A percentile compares a stretch with the other conserved stretches of the same genome.
Conservation (phyloP, 1,140 invertebrate species). For the Helicoverpa armigera region DNA sequence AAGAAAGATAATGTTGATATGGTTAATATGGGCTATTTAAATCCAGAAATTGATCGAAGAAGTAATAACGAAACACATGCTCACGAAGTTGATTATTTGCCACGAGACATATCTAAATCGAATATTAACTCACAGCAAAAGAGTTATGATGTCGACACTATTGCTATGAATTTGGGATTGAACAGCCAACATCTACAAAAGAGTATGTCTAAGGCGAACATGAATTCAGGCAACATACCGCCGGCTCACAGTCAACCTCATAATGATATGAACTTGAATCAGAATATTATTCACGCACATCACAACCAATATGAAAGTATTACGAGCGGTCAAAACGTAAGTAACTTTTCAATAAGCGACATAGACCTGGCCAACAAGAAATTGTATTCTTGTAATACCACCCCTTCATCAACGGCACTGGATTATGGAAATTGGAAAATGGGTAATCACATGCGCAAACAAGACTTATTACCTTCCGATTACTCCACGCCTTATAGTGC, state of each 20-base stretch:
- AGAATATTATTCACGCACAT: constrained; percentile 73
- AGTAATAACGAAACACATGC: constrained; percentile 57
- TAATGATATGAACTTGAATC: constrained; percentile 67
- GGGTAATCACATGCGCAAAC: constrained; percentile 71
- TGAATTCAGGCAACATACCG: constrained; percentile 67
- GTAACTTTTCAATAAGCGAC: constrained; percentile 76
- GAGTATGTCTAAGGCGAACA: constrained; percentile 62
- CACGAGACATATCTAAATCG: constrained; percentile 62
- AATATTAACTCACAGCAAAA: constrained; percentile 65
- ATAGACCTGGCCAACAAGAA: constrained; percentile 82
- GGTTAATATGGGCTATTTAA: constrained; percentile 84
- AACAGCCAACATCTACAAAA: constrained; percentile 73
- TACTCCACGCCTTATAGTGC: constrained; percentile 71
- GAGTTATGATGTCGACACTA: constrained; percentile 74
- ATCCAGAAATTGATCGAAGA: constrained; percentile 67
- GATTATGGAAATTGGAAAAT: constrained; percentile 83
- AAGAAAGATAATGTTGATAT: constrained; percentile 82
- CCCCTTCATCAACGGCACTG: constrained; percentile 64
- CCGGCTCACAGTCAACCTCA: constrained; percentile 73
- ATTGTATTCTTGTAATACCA: constrained; percentile 69
- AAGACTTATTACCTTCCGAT: constrained; percentile 74
- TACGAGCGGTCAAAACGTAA: constrained; percentile 63
- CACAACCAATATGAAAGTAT: constrained; percentile 75
- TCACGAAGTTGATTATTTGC: constrained; percentile 65
- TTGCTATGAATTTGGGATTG: constrained; percentile 78